Conservation (phyloP, 2,888 invertebrate species). For the Conus canariensis region DNA sequence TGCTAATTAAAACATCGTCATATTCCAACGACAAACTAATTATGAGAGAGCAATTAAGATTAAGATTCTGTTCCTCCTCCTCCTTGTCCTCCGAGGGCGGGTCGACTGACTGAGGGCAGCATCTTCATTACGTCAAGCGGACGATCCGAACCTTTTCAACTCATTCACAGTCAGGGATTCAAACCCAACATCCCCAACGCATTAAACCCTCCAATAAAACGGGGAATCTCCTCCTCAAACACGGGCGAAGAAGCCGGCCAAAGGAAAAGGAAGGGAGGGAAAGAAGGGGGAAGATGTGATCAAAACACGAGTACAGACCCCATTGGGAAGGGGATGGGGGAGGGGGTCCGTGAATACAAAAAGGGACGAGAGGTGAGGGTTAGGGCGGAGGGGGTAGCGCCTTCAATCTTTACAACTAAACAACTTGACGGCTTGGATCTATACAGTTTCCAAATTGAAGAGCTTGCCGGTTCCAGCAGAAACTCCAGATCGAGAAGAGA, state of each 20-base stretch:
- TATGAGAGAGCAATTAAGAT: conserved; percentile 23
- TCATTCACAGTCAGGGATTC: conserved; percentile 19
- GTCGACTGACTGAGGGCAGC: not conserved
- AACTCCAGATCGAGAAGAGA: not conserved
- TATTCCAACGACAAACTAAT: conserved; percentile 24
- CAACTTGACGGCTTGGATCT: conserved; percentile 7
- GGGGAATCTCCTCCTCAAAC: conserved; percentile 24
- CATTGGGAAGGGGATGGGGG: not conserved
- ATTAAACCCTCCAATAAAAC: conserved; percentile 20
- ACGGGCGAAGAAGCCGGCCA: not conserved
- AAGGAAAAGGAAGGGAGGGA: not conserved
- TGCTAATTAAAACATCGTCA: not conserved
- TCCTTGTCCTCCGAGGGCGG: not conserved
- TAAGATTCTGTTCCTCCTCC: not conserved
- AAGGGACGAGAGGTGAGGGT: not conserved
- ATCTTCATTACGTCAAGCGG: not conserved
- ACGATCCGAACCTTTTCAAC: conserved; percentile 8
- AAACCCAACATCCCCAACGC: not conserved
- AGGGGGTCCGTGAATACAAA: not conserved
- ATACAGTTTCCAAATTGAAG: conserved; percentile 30
- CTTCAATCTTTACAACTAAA: conserved; percentile 39
- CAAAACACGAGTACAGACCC: conserved; percentile 21
- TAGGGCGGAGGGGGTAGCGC: not conserved
- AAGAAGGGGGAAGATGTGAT: not conserved
- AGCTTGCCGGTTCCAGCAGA: conserved; percentile 8